phyloP scores from a whole-genome alignment of 2,113 vertebrate species.

The Oenanthe oenanthe region DNA sequence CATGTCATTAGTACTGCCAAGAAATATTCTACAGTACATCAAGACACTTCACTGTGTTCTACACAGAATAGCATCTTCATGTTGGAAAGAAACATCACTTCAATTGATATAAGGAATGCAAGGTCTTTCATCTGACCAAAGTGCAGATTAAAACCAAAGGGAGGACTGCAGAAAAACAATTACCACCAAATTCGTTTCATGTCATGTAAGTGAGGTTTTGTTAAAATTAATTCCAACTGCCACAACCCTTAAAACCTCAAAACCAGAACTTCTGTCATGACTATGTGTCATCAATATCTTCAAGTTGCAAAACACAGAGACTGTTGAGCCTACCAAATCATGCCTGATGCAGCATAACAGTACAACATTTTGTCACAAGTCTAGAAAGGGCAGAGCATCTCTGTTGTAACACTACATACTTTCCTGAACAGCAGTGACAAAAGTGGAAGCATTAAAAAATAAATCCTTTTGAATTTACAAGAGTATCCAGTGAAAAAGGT shows the following conservation, averaged over 20 bases:
- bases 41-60: background rate
- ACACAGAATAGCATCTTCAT: fast-evolving
- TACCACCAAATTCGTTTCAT: background rate
- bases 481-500: background rate
- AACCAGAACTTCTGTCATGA: background rate
- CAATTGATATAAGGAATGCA: background rate
- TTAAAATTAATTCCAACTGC: background rate
- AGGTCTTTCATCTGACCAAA: background rate
- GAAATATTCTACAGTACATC: background rate
- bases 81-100: background rate
- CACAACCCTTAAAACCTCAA: background rate
- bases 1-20: background rate
- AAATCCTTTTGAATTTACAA: background rate
- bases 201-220: background rate
- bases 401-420: background rate
- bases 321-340: background rate
- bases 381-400: background rate
- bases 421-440: background rate
- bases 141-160: background rate
- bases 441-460: background rate
- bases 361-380: background rate
- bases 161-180: background rate
- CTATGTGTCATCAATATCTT: background rate
- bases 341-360: background rate
- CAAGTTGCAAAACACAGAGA: background rate